Base-by-base conservation (phyloP, 1,140 invertebrate genomes). In the Sinonovacula constricta region DNA sequence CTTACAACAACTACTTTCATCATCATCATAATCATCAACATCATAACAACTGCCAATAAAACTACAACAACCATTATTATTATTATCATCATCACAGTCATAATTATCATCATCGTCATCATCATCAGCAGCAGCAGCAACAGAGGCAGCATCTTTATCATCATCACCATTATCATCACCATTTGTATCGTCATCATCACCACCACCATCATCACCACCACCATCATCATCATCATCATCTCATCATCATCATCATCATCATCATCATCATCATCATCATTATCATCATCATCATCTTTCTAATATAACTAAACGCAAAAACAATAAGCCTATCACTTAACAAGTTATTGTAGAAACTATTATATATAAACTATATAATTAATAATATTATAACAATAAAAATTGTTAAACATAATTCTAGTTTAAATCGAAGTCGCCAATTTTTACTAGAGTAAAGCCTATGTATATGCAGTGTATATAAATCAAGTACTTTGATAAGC, bases 51-150 rank as follows among this genome's bases (percentile, higher is more conserved):
- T 51, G 36, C 56, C 36, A 24, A 34, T 51, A 74, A 15, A 49
- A 69, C 49, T 24, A 34, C 31, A 24, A 72, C 53, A 60, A 15
- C 10, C 28, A 72, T 56, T 51, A 5, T 15, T 49, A 72, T 18
- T 51, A n/a, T 15, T 22, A 62, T 56, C 22, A 18, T 22, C 56
- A 62, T 39, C 22, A 59, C 45, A n/a, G n/a, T n/a, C n/a, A n/a
- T n/a, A n/a, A n/a, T n/a, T n/a, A n/a, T n/a, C n/a, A n/a, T n/a
- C n/a, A n/a, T n/a, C n/a, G n/a, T n/a, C n/a, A n/a, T n/a, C n/a
- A n/a, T n/a, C n/a, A n/a, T n/a, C n/a, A n/a, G n/a, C n/a, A n/a
- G n/a, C n/a, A n/a, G n/a, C n/a, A n/a, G n/a, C n/a, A n/a, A n/a
- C n/a, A n/a, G n/a, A n/a, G n/a, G n/a, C n/a, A n/a, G n/a, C n/a